Base-by-base conservation (phyloP, 2,797 vertebrate genomes). In the Syndactyla subalaris region DNA sequence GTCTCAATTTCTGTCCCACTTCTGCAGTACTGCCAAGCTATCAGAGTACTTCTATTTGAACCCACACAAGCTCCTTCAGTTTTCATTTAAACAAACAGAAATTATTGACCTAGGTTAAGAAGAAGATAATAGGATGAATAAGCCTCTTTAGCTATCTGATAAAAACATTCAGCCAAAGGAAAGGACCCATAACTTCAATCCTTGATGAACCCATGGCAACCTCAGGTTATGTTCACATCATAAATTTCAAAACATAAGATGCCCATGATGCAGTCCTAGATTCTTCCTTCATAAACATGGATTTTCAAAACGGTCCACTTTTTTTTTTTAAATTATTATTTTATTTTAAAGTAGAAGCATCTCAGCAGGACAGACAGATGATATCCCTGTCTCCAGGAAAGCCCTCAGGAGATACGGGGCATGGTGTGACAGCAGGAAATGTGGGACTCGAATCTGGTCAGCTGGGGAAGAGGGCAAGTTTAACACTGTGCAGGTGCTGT, bases 401-500 rank as follows among this genome's bases (percentile, higher is more conserved):
- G 18, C 8, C 13, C 16, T 16, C 30, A 54, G 20, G 14, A 43
- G 34, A 10, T 9, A 20, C 0, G 1, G 30, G 21, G 10, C 5
- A 14, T 8, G 45, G 15, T 4, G 3, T 5, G 14, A 61, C 7
- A 26, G 48, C n/a, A 34, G n/a, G 61, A 86, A 77, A 68, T 3
- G 2, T 4, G 10, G 36, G 7, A 14, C 30, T 54, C 29, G 29
- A 20, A 20, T 14, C 66, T n/a, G 30, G 16, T 46, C 43, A 72
- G 12, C 30, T 5, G 17, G 14, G 8, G 15, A 14, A 41, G 13
- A 16, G 41, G n/a, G 16, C 23, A 70, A 24, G 18, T 43, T 66
- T 39, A 80, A 70, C 41, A 17, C 36, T 49, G 5, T 26, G 29
- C 26, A 81, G 34, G 36, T n/a, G 36, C 27, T 32, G 9, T 19